Percentiles rank a stretch among this genome's conserved stretches.
Evolutionary conservation across 2,888 invertebrate genomes (phyloP).

Genomic region (Biston betularia): DNA sequence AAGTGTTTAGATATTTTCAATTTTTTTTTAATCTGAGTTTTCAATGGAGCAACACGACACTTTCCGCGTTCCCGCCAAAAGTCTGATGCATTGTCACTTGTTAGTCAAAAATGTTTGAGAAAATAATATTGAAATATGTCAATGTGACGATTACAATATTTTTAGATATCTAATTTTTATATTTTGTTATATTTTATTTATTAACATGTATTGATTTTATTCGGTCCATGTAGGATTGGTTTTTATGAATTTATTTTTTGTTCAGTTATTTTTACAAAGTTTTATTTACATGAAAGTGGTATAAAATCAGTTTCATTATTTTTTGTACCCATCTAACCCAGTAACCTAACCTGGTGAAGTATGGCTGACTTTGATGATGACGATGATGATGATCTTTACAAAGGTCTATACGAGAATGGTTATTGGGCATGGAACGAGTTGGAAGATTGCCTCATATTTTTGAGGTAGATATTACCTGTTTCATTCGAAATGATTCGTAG

Average conservation of each 20-base stretch:
- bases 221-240: not conserved
- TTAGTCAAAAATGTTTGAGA: not conserved
- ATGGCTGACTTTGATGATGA: slow-evolving; percentile 43
- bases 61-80: too few relatives aligned
- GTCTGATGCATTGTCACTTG: too few relatives aligned
- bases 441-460: slow-evolving; percentile 50
- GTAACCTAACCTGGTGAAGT: not conserved
- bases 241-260: not conserved
- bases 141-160: not conserved
- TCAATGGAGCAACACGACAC: too few relatives aligned
- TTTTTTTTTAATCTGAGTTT: too few relatives aligned
- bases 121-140: not conserved
- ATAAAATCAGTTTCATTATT: not conserved
- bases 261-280: not conserved
- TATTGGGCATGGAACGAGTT: slow-evolving; percentile 73
- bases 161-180: not conserved
- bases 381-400: slow-evolving; percentile 50
- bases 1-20: too few relatives aligned
- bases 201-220: not conserved
- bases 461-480: slow-evolving; percentile 46
- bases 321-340: not conserved
- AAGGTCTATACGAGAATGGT: slow-evolving; percentile 59
- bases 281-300: not conserved
- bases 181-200: not conserved
- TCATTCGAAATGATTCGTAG: too few relatives aligned